phyloP scores from a whole-genome alignment of 2,888 invertebrate genomes.

The Nephrotoma appendiculata region DNA sequence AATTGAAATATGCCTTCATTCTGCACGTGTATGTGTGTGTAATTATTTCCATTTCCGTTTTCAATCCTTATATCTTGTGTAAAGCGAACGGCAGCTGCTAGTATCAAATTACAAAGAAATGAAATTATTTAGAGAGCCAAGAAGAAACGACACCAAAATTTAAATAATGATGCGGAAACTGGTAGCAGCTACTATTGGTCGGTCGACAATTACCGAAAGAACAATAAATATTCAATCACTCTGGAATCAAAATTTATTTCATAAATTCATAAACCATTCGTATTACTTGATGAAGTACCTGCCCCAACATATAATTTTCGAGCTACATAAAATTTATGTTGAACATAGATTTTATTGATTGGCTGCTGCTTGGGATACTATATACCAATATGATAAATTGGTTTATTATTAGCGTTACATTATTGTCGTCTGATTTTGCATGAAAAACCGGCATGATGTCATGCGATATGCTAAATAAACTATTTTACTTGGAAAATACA shows the following conservation, averaged over 20 bases:
- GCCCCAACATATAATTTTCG: too few species aligned
- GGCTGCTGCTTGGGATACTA: neutral
- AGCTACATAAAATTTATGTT: too few species aligned
- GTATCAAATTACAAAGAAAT: neutral
- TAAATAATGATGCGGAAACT: neutral
- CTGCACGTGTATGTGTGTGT: neutral
- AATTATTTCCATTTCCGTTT: neutral
- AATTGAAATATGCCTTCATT: neutral
- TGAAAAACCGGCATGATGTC: neutral
- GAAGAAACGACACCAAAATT: neutral
- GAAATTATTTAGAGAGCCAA: neutral
- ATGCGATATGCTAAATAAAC: neutral
- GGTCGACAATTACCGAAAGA: neutral
- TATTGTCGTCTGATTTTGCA: neutral
- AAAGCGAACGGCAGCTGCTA: neutral
- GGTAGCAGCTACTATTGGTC: neutral
- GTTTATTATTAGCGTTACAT: neutral
- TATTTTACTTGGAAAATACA: neutral
- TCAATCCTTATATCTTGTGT: neutral
- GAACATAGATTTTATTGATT: neutral
- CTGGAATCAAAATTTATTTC: neutral
- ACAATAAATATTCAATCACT: too few species aligned
- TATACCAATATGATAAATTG: neutral
- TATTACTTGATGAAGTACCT: too few species aligned
- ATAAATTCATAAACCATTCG: too few species aligned